Evolutionary conservation across 2,888 invertebrate species (phyloP).

Genomic region (Tipula lateralis): DNA sequence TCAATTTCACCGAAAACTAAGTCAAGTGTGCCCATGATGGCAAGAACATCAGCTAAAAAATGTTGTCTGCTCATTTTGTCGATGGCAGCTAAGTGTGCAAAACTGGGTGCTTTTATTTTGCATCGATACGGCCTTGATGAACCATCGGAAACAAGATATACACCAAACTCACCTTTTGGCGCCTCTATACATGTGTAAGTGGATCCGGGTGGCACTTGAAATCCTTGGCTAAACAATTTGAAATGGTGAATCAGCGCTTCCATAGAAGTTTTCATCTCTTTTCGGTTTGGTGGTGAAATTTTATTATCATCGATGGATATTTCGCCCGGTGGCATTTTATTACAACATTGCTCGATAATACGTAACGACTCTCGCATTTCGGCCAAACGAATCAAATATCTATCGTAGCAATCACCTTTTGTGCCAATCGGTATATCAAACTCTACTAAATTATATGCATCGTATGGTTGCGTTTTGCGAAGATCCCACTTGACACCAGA

Average conservation of each 20-base stretch:
- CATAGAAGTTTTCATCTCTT: slow-evolving; percentile 83
- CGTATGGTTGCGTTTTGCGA: slow-evolving; percentile 75
- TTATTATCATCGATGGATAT: slow-evolving; percentile 76
- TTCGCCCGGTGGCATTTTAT: slow-evolving; percentile 78
- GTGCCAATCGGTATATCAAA: slow-evolving; percentile 79
- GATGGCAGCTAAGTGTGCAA: slow-evolving; percentile 60
- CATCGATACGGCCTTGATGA: slow-evolving; percentile 68
- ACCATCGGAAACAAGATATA: slow-evolving; percentile 83
- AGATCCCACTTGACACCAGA: slow-evolving; percentile 86
- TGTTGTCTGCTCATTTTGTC: slow-evolving; percentile 57
- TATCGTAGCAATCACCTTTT: slow-evolving; percentile 81
- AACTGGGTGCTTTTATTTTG: slow-evolving; percentile 56
- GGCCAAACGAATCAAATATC: slow-evolving; percentile 61
- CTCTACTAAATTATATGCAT: slow-evolving; percentile 73
- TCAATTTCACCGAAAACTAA: slow-evolving; percentile 61
- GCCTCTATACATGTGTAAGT: slow-evolving; percentile 76
- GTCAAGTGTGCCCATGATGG: slow-evolving; percentile 66
- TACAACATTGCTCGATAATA: slow-evolving; percentile 75
- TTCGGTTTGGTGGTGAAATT: slow-evolving; percentile 64
- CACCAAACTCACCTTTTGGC: slow-evolving; percentile 83
- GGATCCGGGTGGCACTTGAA: slow-evolving; percentile 74
- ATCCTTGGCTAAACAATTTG: slow-evolving; percentile 78
- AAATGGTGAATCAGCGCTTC: slow-evolving; percentile 87
- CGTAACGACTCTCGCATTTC: slow-evolving; percentile 74
- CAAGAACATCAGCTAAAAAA: slow-evolving; percentile 74